These are phyloP conservation scores for Chaenodraco wilsoni DNA, from an alignment of 2,797 vertebrate genomes.

Conservation along the genomic window DNA sequence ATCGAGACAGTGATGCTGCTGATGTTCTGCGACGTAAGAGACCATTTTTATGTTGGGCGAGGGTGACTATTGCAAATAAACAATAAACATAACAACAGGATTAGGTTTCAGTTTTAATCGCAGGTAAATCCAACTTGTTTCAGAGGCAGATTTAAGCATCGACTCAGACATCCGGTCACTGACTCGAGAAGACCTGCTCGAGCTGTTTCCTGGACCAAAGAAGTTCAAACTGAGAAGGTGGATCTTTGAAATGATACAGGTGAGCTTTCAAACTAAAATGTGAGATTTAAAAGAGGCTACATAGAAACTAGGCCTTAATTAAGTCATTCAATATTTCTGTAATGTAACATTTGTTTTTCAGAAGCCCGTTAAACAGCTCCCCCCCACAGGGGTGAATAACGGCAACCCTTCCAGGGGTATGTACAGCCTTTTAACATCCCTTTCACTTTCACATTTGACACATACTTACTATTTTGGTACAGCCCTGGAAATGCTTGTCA, in stretches of 20 bases:
- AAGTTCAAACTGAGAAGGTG: background rate
- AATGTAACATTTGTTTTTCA: slow-evolving; percentile 17
- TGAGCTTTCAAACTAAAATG: slow-evolving; percentile 18
- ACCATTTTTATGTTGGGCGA: background rate
- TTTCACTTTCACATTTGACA: background rate
- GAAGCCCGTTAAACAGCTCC: background rate
- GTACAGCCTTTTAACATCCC: background rate
- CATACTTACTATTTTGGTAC: background rate
- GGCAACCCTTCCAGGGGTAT: slow-evolving; percentile 32
- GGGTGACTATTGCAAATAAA: background rate
- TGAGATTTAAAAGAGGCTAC: background rate
- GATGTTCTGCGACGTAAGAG: background rate
- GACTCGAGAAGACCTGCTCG: slow-evolving; percentile 25
- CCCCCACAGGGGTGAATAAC: background rate
- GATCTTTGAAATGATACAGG: slow-evolving; percentile 44
- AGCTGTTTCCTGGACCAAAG: background rate
- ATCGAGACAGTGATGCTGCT: accelerated
- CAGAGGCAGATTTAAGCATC: accelerated
- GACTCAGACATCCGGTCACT: slow-evolving; percentile 46
- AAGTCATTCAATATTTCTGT: background rate
- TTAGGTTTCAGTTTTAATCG: background rate
- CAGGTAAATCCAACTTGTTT: background rate
- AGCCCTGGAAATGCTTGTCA: too few relatives aligned
- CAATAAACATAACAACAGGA: background rate
- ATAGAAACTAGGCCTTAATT: too few relatives aligned